A percentile compares a stretch with the other conserved stretches of the same genome.
These are phyloP conservation scores for Drosophila lacteicornis DNA, from an alignment of 1,140 invertebrate genomes.

Conservation along the genomic window DNA sequence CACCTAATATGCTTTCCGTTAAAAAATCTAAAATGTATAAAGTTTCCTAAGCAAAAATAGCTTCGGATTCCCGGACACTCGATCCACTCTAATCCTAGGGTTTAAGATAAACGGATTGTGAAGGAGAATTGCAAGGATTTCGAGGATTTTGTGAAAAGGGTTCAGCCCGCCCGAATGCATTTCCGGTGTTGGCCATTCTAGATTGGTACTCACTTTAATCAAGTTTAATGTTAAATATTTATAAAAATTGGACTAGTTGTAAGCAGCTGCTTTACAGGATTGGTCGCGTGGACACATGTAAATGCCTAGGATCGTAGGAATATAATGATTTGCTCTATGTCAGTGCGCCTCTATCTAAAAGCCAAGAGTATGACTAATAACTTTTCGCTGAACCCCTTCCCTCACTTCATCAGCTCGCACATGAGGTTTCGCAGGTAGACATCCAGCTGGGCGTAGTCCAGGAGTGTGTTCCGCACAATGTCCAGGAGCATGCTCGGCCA, in stretches of 20 bases:
- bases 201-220: conserved; percentile 57
- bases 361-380: conserved; percentile 56
- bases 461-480: conserved; percentile 90
- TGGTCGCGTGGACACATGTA: conserved; percentile 54
- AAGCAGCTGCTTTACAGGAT: conserved; percentile 66
- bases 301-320: conserved; percentile 74
- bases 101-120: neutral
- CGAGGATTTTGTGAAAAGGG: conserved; percentile 3
- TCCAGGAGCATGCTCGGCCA: conserved; percentile 91
- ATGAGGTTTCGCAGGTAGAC: conserved; percentile 89
- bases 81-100: neutral
- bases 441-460: conserved; percentile 91
- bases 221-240: conserved; percentile 81
- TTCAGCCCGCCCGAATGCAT: conserved; percentile 26
- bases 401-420: conserved; percentile 79
- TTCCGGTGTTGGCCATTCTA: conserved; percentile 22
- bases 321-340: conserved; percentile 48
- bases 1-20: no score
- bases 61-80: neutral
- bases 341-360: conserved; percentile 62
- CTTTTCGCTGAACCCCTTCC: conserved; percentile 1
- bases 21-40: neutral
- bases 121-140: neutral
- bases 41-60: neutral
- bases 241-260: conserved; percentile 80